Evolutionary conservation across 2,113 vertebrate species (phyloP).

Genomic region (Chaetodon auriga): DNA sequence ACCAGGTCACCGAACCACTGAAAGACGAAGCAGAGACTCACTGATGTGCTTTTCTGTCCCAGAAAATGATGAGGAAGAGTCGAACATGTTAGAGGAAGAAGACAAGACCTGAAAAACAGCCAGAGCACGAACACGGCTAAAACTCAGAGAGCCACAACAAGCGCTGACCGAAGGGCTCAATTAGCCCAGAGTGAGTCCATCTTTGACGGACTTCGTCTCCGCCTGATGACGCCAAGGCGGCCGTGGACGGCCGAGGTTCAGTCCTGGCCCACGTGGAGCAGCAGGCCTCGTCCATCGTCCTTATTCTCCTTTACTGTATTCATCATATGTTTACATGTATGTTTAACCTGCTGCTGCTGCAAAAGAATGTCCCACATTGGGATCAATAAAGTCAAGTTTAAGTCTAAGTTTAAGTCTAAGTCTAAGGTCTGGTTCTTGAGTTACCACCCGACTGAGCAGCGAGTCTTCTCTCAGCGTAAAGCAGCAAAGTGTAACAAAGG

Average conservation of each 20-base stretch:
- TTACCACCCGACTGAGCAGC: constrained; percentile 1
- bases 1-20: constrained; percentile 99
- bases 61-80: too few species aligned
- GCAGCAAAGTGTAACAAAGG: constrained; percentile 39
- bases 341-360: too few species aligned
- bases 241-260: background rate
- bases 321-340: too few species aligned
- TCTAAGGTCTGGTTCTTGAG: too few species aligned
- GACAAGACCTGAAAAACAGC: too few species aligned
- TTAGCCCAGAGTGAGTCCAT: background rate
- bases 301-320: too few species aligned
- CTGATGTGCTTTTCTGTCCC: background rate
- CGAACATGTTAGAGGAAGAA: too few species aligned
- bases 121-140: too few species aligned
- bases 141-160: background rate
- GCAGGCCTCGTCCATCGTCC: too few species aligned
- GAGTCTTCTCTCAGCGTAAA: background rate
- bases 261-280: background rate
- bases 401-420: too few species aligned
- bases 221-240: background rate
- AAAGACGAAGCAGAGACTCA: background rate
- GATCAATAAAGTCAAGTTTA: too few species aligned
- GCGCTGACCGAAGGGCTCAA: background rate
- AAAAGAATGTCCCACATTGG: too few species aligned
- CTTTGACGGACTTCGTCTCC: background rate